These are phyloP conservation scores for Noctua fimbriata DNA, from an alignment of 2,888 invertebrate genomes.

Conservation along the genomic window DNA sequence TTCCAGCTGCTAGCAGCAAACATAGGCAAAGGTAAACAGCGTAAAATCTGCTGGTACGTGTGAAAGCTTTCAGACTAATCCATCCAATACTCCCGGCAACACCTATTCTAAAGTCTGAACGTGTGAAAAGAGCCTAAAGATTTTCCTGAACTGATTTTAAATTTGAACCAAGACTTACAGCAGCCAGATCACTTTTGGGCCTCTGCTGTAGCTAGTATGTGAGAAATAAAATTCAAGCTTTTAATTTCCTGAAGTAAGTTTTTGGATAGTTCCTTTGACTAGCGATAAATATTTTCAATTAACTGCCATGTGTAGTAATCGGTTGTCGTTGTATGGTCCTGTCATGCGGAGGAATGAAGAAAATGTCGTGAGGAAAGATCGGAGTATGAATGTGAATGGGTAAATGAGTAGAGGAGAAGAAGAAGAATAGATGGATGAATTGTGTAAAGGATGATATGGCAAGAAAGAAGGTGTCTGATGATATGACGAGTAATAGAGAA, in stretches of 20 bases:
- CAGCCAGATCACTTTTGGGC: too few relatives aligned
- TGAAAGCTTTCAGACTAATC: slow-evolving; percentile 33
- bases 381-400: too few relatives aligned
- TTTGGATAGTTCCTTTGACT: too few relatives aligned
- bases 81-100: not conserved
- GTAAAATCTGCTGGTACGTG: slow-evolving; percentile 1
- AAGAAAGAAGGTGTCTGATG: too few relatives aligned
- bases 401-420: too few relatives aligned
- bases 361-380: too few relatives aligned
- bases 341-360: too few relatives aligned
- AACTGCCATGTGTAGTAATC: not conserved
- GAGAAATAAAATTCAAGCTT: not conserved
- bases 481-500: too few relatives aligned
- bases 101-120: not conserved
- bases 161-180: not conserved
- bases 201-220: too few relatives aligned
- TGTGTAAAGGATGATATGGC: too few relatives aligned
- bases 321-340: too few relatives aligned
- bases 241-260: not conserved
- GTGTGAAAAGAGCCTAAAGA: not conserved
- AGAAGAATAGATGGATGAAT: too few relatives aligned
- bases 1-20: not conserved
- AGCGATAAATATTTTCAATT: not conserved
- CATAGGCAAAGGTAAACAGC: not conserved
- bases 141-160: not conserved